Evolutionary conservation across 2,888 invertebrate genomes (phyloP).

Genomic region (Petrophora chlorosata): DNA sequence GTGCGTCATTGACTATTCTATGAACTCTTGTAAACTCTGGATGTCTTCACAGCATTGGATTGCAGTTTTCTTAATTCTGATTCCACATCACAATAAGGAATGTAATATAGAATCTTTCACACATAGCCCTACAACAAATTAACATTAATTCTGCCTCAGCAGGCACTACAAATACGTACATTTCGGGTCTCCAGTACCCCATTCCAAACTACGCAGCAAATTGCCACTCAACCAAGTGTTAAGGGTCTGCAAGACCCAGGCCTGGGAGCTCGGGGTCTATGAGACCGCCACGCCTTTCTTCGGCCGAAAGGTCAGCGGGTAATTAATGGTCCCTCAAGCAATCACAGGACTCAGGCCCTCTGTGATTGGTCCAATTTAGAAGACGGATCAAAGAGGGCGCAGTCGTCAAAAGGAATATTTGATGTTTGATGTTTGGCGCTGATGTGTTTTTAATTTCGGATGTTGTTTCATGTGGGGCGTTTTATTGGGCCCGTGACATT

Average conservation of each 20-base stretch:
- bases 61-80: too few relatives aligned
- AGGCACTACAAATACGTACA: conserved; percentile 38
- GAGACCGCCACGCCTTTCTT: conserved; percentile 58
- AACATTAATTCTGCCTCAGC: conserved; percentile 34
- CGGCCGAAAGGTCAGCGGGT: conserved; percentile 72
- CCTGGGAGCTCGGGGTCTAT: conserved; percentile 10
- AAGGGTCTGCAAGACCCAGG: conserved; percentile 33
- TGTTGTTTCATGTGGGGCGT: conserved; percentile 35
- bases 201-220: conserved; percentile 54
- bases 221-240: conserved; percentile 68
- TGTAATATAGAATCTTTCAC: background rate
- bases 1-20: too few relatives aligned
- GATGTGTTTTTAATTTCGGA: conserved; percentile 55
- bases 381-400: conserved; percentile 73
- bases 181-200: conserved; percentile 43
- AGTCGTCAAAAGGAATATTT: conserved; percentile 80
- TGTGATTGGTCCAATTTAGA: conserved; percentile 73
- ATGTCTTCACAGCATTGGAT: too few relatives aligned
- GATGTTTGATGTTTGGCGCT: conserved; percentile 59
- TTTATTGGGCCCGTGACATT: conserved; percentile 9
- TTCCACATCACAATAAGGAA: conserved; percentile 14
- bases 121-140: conserved; percentile 39
- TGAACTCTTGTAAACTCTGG: too few relatives aligned
- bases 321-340: conserved; percentile 80
- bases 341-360: conserved; percentile 63